These are phyloP conservation scores for Trisateles emortualis DNA, from an alignment of 2,888 invertebrate genomes.

Conservation along the genomic window DNA sequence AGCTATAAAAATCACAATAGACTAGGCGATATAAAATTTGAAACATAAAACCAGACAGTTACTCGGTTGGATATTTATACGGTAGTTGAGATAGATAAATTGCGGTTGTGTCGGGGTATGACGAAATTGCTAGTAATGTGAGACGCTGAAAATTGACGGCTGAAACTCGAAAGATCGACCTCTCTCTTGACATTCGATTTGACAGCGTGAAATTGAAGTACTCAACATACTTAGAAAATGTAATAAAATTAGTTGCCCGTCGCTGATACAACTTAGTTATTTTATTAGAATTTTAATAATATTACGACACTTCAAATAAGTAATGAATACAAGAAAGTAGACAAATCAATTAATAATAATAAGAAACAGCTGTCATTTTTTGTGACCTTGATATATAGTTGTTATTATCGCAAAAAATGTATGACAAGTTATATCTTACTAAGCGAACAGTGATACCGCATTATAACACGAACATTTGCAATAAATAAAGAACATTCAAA, in stretches of 20 bases:
- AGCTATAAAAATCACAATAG: conserved; percentile 57
- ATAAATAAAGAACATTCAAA: conserved; percentile 44
- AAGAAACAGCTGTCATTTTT: conserved; percentile 8
- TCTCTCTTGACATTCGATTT: conserved; percentile 52
- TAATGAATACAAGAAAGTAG: neutral
- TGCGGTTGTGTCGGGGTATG: conserved; percentile 53
- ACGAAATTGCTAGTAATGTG: conserved; percentile 56
- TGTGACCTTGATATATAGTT: conserved; percentile 18
- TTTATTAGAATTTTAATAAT: neutral
- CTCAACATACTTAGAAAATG: conserved; percentile 30
- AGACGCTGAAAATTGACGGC: conserved; percentile 57
- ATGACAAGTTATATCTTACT: conserved; percentile 22
- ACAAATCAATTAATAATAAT: neutral
- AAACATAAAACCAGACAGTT: conserved; percentile 58
- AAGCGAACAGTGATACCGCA: conserved; percentile 18
- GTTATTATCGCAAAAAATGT: conserved; percentile 18
- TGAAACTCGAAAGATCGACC: conserved; percentile 51
- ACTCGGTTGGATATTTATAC: conserved; percentile 46
- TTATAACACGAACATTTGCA: conserved; percentile 35
- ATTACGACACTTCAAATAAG: neutral
- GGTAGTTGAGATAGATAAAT: conserved; percentile 59
- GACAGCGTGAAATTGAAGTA: conserved; percentile 70
- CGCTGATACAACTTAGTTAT: conserved; percentile 31
- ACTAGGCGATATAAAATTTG: conserved; percentile 55
- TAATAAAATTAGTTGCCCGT: conserved; percentile 37